Evolutionary conservation across 23 tunicate genomes (phyloP), one percentile per base, ranked within the genome.

Genomic region (Phallusia fumigata): DNA sequence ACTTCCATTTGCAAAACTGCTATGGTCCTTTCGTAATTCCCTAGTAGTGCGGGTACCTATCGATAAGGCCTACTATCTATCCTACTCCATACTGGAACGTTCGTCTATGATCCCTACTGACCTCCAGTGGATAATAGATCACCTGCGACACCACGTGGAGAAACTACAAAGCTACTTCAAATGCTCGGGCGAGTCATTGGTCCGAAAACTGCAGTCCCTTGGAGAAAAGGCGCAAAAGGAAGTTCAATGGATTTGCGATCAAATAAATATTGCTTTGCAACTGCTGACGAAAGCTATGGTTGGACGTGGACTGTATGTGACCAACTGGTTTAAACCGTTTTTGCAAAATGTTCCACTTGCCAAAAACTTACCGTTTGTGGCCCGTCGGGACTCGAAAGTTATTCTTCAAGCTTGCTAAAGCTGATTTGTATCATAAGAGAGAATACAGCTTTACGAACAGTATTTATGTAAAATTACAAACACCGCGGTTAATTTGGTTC

Each of bases 51-150:
- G 82, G 1, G 45, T 87, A 18, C 90, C 97, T 15, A 65, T 92
- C 0, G 91, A 92, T 30, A 87, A 82, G 64, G 84, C 88, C n/a
- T 87, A 83, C 76, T 75, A 83, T 0, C 30, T 79, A 34, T 91
- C 97, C 21, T 79, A 50, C 75, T 80, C 36, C 49, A 33, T 92
- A 16, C 52, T 92, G 24, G 77, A 44, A 21, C 85, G 87, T 35
- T 65, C 88, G 19, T 52, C 78, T 15, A 33, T 33, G 15, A 22
- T 92, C 19, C 97, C 97, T 0, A 30, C 51, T 44, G 81, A 87
- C 75, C 49, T 92, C 12, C 30, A 33, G 76, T 87, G 97, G 88
- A 36, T 87, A 0, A 78, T 79, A 10, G 52, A 35, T 18, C 74
- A 87, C 3, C 26, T 92, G 65, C 76, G 80, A 12, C 73, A 79